phyloP scores from a whole-genome alignment of 2,113 vertebrate species.

The Ctenomys sociabilis region DNA sequence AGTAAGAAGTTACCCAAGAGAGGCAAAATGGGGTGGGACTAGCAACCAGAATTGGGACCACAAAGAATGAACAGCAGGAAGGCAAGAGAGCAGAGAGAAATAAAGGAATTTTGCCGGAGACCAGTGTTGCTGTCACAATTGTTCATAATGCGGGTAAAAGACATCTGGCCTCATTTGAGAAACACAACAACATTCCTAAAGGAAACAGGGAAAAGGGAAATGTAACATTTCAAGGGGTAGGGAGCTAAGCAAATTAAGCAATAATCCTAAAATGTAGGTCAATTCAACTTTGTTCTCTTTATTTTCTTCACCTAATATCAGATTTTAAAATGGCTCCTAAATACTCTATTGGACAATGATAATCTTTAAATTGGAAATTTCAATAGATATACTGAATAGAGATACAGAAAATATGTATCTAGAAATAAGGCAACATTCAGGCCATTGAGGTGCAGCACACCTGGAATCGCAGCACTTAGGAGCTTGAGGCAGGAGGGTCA shows the following conservation, averaged over 20 bases:
- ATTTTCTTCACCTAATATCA: slow-evolving; percentile 48
- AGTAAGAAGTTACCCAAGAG: neutral
- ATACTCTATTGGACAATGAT: neutral
- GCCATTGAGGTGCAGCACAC: neutral
- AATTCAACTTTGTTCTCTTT: slow-evolving; percentile 6
- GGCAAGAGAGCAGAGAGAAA: neutral
- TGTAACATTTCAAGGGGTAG: neutral
- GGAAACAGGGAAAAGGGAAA: slow-evolving; percentile 30
- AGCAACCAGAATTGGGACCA: neutral
- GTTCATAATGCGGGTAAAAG: neutral
- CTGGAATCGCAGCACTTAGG: neutral
- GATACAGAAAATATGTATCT: neutral
- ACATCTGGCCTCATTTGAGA: neutral
- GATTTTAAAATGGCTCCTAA: slow-evolving; percentile 4
- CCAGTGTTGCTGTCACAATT: neutral
- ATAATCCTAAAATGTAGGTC: neutral
- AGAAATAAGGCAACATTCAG: neutral
- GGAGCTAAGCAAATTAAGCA: neutral
- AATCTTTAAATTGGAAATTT: slow-evolving; percentile 43
- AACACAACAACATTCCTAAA: neutral
- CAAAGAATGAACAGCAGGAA: neutral
- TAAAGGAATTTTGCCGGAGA: neutral
- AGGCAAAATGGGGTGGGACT: neutral
- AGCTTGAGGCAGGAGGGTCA: neutral
- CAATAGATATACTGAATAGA: neutral